Evolutionary conservation across 2,797 vertebrate genomes (phyloP), one percentile per base, ranked within the genome.

Genomic region (Trachurus trachurus): DNA sequence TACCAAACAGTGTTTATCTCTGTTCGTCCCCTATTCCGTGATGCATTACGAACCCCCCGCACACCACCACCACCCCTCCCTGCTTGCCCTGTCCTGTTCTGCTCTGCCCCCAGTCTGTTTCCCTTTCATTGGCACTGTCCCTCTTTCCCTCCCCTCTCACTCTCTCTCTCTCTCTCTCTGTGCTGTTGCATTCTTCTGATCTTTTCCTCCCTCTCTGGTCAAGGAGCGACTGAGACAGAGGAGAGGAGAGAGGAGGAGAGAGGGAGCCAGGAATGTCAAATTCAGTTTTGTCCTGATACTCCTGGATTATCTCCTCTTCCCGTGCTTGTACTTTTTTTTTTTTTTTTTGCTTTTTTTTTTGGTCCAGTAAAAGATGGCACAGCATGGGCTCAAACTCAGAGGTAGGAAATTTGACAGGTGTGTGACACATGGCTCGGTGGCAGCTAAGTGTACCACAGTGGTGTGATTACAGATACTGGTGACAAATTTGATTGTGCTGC

Each of bases 331-430:
- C 42, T 74, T 74, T 67, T 53, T 26, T 26, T 26, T 26, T 26
- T 26, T 26, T 26, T 26, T 26, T 26, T 26, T 26, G 26, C 26
- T 26, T 49, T 42, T 16, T 76, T 78, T 47, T 74, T 73, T 15
- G 50, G 59, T 22, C 74, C 19, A 3, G 63, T 69, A 64, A 76
- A 84, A 80, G 66, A 95, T 96, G 95, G 91, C 94, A 66, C 87
- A 89, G 49, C 42, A 60, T 52, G 90, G 90, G 67, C 84, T 93
- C 42, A 92, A 76, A 76, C 91, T 94, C 47, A 74, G 93, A 95
- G 94, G 94, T 95, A 95, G 83, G 93, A 88, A 84, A 74, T 72
- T 85, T 84, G 71, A 68, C 66, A 76, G 80, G 74, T 76, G 61
- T 76, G 47, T 45, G 42, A 49, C 72, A 60, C 61, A 42, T 70